phyloP scores from a whole-genome alignment of 2,797 vertebrate genomes.

The Tadarida brasiliensis region DNA sequence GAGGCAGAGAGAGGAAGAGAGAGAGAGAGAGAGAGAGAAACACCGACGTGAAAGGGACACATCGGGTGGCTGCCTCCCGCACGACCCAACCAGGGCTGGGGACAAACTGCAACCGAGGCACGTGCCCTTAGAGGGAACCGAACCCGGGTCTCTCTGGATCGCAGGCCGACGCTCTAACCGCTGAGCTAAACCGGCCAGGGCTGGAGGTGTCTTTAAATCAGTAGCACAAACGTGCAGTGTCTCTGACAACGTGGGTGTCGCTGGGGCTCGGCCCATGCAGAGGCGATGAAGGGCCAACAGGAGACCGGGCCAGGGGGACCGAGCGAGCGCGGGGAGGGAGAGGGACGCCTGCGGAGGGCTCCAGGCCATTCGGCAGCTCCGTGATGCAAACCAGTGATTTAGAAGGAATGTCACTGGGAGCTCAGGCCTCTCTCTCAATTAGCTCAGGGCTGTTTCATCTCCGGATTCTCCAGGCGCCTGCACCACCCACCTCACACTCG shows the following conservation, averaged over 20 bases:
- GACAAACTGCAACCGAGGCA: too few relatives aligned
- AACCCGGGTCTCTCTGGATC: too few relatives aligned
- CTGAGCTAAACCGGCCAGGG: too few relatives aligned
- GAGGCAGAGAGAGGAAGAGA: too few relatives aligned
- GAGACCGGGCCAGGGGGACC: too few relatives aligned
- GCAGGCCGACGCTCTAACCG: too few relatives aligned
- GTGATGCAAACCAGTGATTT: neutral
- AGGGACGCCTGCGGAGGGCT: neutral
- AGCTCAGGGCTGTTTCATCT: neutral
- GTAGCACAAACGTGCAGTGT: constrained; percentile 35
- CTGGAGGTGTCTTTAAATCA: constrained; percentile 68
- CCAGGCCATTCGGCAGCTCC: neutral
- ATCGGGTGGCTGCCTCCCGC: too few relatives aligned
- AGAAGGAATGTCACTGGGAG: neutral
- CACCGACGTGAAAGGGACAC: too few relatives aligned
- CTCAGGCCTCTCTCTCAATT: neutral
- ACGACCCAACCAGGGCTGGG: too few relatives aligned
- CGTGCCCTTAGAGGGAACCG: too few relatives aligned
- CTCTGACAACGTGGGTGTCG: neutral
- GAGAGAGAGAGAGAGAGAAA: too few relatives aligned
- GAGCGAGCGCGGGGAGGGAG: neutral
- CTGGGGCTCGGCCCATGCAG: neutral
- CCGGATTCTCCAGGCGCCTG: neutral
- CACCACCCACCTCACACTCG: neutral
- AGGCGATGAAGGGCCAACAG: neutral